Conservation (phyloP, 2,797 vertebrate genomes). For the Hydrolagus colliei region DNA sequence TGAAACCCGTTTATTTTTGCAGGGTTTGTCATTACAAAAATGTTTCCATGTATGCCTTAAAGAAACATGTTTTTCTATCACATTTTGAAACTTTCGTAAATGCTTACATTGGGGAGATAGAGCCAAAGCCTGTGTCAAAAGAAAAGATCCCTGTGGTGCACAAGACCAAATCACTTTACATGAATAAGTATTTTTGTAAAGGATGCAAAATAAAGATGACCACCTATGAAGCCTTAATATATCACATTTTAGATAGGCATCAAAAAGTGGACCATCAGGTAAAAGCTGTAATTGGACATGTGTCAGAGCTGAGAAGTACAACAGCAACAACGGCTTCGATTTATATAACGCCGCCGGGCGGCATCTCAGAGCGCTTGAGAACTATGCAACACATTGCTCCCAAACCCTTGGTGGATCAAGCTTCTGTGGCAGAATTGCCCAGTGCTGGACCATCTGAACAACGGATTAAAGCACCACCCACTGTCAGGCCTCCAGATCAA, state of each 20-base stretch:
- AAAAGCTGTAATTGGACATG: conserved; percentile 60
- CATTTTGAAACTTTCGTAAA: conserved; percentile 72
- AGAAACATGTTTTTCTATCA: conserved; percentile 86
- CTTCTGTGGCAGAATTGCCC: conserved; percentile 31
- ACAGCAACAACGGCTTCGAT: too few relatives aligned
- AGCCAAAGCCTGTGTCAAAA: conserved; percentile 35
- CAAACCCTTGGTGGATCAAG: conserved; percentile 46
- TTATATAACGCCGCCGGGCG: too few relatives aligned
- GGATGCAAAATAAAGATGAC: conserved; percentile 72
- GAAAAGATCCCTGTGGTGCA: too few relatives aligned
- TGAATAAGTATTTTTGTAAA: conserved; percentile 73
- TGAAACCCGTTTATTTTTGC: conserved; percentile 26
- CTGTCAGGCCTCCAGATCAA: neutral
- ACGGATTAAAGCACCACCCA: neutral
- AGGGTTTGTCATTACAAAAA: conserved; percentile 21
- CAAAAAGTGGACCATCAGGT: conserved; percentile 76
- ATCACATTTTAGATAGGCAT: conserved; percentile 82
- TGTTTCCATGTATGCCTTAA: conserved; percentile 55
- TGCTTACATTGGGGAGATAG: conserved; percentile 68
- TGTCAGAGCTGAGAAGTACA: neutral
- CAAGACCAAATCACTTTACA: conserved; percentile 22
- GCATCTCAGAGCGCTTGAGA: too few relatives aligned
- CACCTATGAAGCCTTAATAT: conserved; percentile 79
- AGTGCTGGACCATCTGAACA: neutral
- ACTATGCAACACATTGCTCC: conserved; percentile 55